phyloP scores from a whole-genome alignment of 2,888 invertebrate genomes.

The Agonopterix subpropinquella region DNA sequence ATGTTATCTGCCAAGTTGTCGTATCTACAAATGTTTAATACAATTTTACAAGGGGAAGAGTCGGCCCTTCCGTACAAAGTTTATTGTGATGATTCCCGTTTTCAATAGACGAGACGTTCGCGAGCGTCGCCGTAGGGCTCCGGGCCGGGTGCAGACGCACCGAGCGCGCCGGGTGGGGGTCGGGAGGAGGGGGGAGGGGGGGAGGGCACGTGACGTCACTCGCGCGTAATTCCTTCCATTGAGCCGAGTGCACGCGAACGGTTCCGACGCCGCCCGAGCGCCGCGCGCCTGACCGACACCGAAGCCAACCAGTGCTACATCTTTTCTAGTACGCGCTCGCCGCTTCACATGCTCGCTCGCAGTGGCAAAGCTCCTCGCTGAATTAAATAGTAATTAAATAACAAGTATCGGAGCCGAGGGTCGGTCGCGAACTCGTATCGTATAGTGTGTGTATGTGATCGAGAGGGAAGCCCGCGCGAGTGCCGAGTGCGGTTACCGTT shows the following conservation, averaged over 20 bases:
- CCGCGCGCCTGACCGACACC: slow-evolving; percentile 46
- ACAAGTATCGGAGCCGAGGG: slow-evolving; percentile 24
- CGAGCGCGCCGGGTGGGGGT: background rate
- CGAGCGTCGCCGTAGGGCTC: background rate
- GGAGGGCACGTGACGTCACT: slow-evolving; percentile 50
- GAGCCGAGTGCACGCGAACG: slow-evolving; percentile 49
- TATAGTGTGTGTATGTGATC: slow-evolving; percentile 14
- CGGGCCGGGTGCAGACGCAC: slow-evolving; percentile 8
- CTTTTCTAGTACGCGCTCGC: slow-evolving; percentile 65
- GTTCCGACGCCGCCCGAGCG: slow-evolving; percentile 44
- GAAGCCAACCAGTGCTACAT: slow-evolving; percentile 63
- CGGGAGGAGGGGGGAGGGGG: slow-evolving; percentile 1
- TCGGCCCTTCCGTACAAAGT: too few species aligned
- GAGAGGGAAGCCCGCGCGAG: slow-evolving; percentile 7
- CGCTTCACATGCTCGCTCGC: slow-evolving; percentile 45
- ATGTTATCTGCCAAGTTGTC: too few species aligned
- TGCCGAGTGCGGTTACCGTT: slow-evolving; percentile 18
- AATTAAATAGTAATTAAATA: slow-evolving; percentile 13
- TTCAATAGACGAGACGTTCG: too few species aligned
- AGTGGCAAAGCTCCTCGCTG: slow-evolving; percentile 18
- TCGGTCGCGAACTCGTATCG: slow-evolving; percentile 22
- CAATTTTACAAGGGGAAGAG: too few species aligned
- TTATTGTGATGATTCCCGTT: too few species aligned
- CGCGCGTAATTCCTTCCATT: slow-evolving; percentile 51
- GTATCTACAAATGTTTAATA: too few species aligned